A percentile compares a stretch with the other conserved stretches of the same genome.
Evolutionary conservation across 2,797 vertebrate species (phyloP).

Genomic region (Myioborus melanocephalus): DNA sequence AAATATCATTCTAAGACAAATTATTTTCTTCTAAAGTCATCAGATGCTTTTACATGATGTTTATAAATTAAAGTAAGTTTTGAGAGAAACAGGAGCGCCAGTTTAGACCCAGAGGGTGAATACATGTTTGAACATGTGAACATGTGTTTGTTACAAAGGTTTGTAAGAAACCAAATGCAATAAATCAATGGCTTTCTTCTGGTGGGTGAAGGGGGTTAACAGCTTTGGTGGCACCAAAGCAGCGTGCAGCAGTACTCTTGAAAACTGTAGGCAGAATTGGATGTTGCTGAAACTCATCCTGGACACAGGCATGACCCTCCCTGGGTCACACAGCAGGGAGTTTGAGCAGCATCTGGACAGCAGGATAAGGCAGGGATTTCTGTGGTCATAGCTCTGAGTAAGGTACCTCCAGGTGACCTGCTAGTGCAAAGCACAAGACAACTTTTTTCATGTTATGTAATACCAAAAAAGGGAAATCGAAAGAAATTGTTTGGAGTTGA

Average conservation of each 20-base stretch:
- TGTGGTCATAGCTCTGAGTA: not conserved
- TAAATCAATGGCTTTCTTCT: not conserved
- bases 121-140: not conserved
- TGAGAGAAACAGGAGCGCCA: not conserved
- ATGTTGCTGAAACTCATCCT: not conserved
- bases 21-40: not conserved
- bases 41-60: not conserved
- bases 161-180: not conserved
- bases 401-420: not conserved
- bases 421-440: not conserved
- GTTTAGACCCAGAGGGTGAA: not conserved
- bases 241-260: accelerated
- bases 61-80: not conserved
- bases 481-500: not conserved
- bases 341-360: not conserved
- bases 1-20: not conserved
- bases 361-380: not conserved
- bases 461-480: not conserved
- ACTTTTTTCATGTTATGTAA: not conserved
- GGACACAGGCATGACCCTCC: not conserved
- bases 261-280: not conserved
- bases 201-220: accelerated
- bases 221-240: not conserved
- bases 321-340: not conserved
- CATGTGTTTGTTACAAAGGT: no score